Evolutionary conservation across 2,113 vertebrate species (phyloP).

Genomic region (Hippocampus zosterae): DNA sequence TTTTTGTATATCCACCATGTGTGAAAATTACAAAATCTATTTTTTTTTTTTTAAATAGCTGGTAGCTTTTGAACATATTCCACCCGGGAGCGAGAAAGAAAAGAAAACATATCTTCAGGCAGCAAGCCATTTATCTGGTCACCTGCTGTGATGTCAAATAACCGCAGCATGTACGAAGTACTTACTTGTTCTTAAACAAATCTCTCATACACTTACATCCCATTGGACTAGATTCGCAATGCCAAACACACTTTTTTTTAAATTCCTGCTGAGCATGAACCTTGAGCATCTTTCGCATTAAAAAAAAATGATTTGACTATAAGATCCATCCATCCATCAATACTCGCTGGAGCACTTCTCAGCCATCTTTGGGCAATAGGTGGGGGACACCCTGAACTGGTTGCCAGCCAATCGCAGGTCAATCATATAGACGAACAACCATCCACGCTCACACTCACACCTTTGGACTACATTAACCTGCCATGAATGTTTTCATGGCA

Average conservation of each 20-base stretch:
- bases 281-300: background rate
- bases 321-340: background rate
- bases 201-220: background rate
- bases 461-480: too few relatives aligned
- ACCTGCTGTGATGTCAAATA: slow-evolving; percentile 57
- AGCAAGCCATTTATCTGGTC: slow-evolving; percentile 23
- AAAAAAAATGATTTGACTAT: too few relatives aligned
- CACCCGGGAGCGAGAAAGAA: slow-evolving; percentile 30
- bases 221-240: background rate
- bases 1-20: background rate
- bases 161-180: slow-evolving; percentile 22
- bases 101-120: slow-evolving; percentile 37
- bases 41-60: too few relatives aligned
- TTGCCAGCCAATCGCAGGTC: too few relatives aligned
- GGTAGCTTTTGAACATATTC: slow-evolving; percentile 9
- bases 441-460: too few relatives aligned
- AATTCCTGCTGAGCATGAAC: background rate
- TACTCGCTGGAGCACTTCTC: too few relatives aligned
- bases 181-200: slow-evolving; percentile 14
- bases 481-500: too few relatives aligned
- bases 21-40: background rate
- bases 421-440: too few relatives aligned
- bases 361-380: too few relatives aligned
- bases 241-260: background rate
- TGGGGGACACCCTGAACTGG: too few relatives aligned